Evolutionary conservation across 2,797 vertebrate species (phyloP), one percentile per base, ranked within the genome.

Genomic region (Chiloscyllium punctatum): DNA sequence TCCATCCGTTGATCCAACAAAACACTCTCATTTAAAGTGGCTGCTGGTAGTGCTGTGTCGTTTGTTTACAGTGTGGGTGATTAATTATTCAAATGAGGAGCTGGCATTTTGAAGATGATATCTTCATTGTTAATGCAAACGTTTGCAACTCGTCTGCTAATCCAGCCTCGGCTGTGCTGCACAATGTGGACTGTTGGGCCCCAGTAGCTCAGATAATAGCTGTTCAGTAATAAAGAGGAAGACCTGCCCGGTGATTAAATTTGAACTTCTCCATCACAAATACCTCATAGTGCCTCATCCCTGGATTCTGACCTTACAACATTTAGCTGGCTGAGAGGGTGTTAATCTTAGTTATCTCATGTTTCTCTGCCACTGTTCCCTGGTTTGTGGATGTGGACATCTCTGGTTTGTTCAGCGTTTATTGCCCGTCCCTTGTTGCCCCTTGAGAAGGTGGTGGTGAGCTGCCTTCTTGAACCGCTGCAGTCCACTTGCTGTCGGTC

Each of bases 71-170:
- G 53, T 18, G 71, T 15, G 2, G 94, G 7, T 9, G 42, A 95
- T 95, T 77, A 95, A 95, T 95, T 95, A 95, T 95, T 53, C 94
- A 77, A 95, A 95, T 77, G 51, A 48, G 7, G 48, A 18, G 94
- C 69, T 74, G 37, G 30, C 37, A 51, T 95, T 95, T 33, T 77
- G 71, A 74, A 71, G 48, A 74, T 95, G 71, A 95, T 51, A 95
- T 74, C 94, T 95, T 95, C 94, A 95, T 72, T 51, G 74, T 95
- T 72, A 95, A 95, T 95, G 94, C 69, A 74, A 94, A 94, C 77
- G 71, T 77, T 53, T 21, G 48, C 62, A 53, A 53, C 94, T 30
- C 42, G 42, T 74, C 51, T 51, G 94, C 37, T 74, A 74, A 74
- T 74, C 42, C 27, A 51, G 48, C 21, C 16, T 30, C 30, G 18